phyloP scores from a whole-genome alignment of 1,140 invertebrate genomes.

The Cydia strobilella region DNA sequence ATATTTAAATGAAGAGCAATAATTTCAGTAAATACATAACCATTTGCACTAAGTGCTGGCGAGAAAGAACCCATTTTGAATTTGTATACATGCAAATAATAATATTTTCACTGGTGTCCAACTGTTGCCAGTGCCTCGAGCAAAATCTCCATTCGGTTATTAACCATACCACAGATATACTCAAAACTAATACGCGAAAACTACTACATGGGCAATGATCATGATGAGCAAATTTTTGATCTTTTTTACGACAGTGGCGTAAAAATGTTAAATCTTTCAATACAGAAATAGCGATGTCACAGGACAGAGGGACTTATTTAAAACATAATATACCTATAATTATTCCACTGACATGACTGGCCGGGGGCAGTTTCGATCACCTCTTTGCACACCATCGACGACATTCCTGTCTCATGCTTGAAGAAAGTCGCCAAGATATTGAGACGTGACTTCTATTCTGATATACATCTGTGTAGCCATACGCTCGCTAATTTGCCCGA shows the following conservation, averaged over 20 bases:
- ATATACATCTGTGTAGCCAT: slow-evolving; percentile 33
- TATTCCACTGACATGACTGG: no score
- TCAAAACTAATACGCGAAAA: background rate
- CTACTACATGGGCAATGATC: background rate
- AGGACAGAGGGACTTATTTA: no score
- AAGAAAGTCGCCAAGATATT: no score
- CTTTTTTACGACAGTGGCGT: no score
- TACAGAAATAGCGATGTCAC: no score
- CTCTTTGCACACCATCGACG: no score
- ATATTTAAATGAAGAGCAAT: background rate
- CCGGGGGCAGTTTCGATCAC: no score
- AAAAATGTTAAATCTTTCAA: no score
- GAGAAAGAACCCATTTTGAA: slow-evolving; percentile 22
- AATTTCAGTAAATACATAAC: slow-evolving; percentile 23
- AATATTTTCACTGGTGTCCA: slow-evolving; percentile 43
- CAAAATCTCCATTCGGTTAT: slow-evolving; percentile 52
- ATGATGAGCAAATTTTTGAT: no score
- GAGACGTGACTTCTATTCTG: background rate
- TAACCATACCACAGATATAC: slow-evolving; percentile 38
- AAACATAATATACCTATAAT: no score
- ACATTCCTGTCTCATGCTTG: no score
- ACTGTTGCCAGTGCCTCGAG: slow-evolving; percentile 47
- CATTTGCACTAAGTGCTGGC: slow-evolving; percentile 29
- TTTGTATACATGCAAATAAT: slow-evolving; percentile 35
- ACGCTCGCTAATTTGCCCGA: slow-evolving; percentile 58